Percentiles rank a stretch among this genome's conserved stretches.
phyloP scores from a whole-genome alignment of 2,888 invertebrate species.

The Acanthosoma haemorrhoidale region DNA sequence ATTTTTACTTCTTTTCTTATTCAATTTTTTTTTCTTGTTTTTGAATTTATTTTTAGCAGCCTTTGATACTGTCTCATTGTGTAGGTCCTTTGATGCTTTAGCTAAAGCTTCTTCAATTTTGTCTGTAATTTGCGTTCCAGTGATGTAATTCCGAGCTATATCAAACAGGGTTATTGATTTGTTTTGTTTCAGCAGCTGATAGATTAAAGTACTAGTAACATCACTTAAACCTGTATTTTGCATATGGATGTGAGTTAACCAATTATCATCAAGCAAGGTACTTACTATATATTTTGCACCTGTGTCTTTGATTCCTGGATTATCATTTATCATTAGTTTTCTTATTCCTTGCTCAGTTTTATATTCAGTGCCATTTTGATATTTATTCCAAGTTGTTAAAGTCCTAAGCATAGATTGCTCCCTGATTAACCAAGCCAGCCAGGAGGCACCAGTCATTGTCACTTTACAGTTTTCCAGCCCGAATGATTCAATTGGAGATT shows the following conservation, averaged over 20 bases:
- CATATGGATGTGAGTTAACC: neutral
- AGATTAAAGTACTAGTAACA: neutral
- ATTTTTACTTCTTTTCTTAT: neutral
- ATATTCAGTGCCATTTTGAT: neutral
- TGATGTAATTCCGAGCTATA: neutral
- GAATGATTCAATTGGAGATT: constrained; percentile 9
- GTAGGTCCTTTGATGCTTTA: neutral
- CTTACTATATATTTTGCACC: constrained; percentile 10
- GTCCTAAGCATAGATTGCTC: constrained; percentile 21
- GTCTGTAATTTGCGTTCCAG: neutral
- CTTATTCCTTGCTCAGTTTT: neutral
- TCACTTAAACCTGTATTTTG: constrained; percentile 12
- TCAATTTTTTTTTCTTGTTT: neutral
- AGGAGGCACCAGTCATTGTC: neutral
- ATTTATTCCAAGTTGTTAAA: constrained; percentile 9
- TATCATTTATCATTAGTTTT: constrained; percentile 4
- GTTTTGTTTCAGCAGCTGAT: neutral
- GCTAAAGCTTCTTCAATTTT: neutral
- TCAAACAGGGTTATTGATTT: neutral
- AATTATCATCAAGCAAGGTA: neutral
- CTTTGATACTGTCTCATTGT: neutral
- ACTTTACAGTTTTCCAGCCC: constrained; percentile 9
- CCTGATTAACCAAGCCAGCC: constrained; percentile 4
- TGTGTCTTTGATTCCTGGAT: neutral
- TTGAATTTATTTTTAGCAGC: too few relatives aligned